Percentiles rank a stretch among this genome's conserved stretches.
Conservation (phyloP, 2,113 vertebrate genomes). For the Kryptolebias marmoratus region DNA sequence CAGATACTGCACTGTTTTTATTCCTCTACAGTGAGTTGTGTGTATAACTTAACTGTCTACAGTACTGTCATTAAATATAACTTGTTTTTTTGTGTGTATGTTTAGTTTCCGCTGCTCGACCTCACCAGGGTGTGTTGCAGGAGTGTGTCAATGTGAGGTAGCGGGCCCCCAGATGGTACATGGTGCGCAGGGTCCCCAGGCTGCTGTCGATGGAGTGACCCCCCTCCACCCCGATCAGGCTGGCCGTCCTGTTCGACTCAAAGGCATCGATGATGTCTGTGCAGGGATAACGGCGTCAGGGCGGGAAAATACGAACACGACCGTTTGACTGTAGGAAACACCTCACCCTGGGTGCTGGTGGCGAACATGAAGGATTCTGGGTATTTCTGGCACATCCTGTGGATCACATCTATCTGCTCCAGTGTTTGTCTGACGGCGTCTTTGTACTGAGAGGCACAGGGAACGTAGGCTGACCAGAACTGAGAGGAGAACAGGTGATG, state of each 20-base stretch:
- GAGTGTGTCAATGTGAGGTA: conserved; percentile 95
- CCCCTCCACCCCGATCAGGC: conserved; percentile 92
- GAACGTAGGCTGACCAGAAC: conserved; percentile 93
- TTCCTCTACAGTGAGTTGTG: too few relatives aligned
- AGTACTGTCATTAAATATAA: too few relatives aligned
- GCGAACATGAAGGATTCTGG: conserved; percentile 84
- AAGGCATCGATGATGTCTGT: conserved; percentile 84
- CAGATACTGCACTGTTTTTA: too few relatives aligned
- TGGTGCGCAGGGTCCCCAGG: conserved; percentile 84
- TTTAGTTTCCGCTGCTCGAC: neutral
- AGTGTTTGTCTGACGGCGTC: conserved; percentile 89
- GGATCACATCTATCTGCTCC: conserved; percentile 94
- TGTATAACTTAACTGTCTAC: too few relatives aligned
- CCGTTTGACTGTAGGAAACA: neutral
- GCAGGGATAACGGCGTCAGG: neutral
- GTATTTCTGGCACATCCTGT: conserved; percentile 88
- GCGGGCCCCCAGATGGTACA: conserved; percentile 90
- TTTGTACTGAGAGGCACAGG: conserved; percentile 89
- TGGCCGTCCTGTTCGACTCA: conserved; percentile 81
- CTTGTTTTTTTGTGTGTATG: neutral
- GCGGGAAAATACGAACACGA: neutral
- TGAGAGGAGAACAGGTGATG: conserved; percentile 56
- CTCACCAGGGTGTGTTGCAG: conserved; percentile 96
- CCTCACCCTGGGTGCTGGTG: conserved; percentile 77
- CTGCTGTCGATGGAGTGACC: conserved; percentile 96